A percentile compares a stretch with the other conserved stretches of the same genome.
These are phyloP conservation scores for Leptodactylus fuscus DNA, from an alignment of 2,113 vertebrate genomes.

Conservation along the genomic window DNA sequence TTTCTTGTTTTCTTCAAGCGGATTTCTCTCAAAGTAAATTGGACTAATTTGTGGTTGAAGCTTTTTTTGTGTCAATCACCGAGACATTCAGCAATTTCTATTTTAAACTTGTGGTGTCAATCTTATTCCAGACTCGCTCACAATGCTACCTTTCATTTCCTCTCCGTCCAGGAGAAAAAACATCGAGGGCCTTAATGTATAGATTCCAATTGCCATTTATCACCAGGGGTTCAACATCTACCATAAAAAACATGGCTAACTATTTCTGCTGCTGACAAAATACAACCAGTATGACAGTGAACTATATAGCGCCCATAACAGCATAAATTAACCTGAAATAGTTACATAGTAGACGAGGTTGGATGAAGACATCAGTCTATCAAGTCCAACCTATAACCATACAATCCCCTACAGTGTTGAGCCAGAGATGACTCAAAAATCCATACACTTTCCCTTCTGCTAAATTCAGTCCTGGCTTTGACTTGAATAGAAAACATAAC, in stretches of 20 bases:
- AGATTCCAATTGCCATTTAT: background rate
- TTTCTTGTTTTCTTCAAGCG: constrained; percentile 31
- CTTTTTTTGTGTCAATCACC: constrained; percentile 48
- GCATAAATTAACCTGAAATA: background rate
- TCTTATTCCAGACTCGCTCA: constrained; percentile 1
- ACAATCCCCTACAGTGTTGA: too few relatives aligned
- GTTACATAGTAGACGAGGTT: too few relatives aligned
- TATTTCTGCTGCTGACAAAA: too few relatives aligned
- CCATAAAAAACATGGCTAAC: too few relatives aligned
- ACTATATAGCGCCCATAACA: background rate
- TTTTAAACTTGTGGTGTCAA: constrained; percentile 30
- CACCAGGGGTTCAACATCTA: background rate
- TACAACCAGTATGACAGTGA: background rate
- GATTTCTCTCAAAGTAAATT: constrained; percentile 26
- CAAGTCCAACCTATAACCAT: too few relatives aligned
- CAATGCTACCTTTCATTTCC: background rate
- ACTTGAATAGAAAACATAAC: too few relatives aligned
- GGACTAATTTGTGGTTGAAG: constrained; percentile 34
- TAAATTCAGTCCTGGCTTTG: too few relatives aligned
- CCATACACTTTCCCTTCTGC: too few relatives aligned
- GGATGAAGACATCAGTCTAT: too few relatives aligned
- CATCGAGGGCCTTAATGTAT: background rate
- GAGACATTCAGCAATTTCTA: constrained; percentile 15
- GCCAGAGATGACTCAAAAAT: too few relatives aligned
- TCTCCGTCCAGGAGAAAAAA: background rate